Evolutionary conservation across 2,888 invertebrate genomes (phyloP).

Genomic region (Trissoscelio sp.): DNA sequence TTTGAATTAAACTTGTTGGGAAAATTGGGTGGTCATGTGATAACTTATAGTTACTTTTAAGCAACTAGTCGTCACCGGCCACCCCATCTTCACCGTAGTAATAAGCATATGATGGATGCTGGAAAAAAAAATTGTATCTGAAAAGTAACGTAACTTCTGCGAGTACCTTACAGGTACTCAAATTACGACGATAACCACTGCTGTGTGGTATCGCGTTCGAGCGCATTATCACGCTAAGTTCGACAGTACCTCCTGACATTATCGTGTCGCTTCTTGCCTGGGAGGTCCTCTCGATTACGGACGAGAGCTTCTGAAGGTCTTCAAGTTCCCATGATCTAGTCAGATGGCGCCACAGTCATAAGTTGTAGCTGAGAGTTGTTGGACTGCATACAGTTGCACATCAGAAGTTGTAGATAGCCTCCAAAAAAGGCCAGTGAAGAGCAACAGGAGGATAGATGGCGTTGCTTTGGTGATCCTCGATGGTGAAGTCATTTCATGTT

Average conservation of each 20-base stretch:
- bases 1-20: not conserved
- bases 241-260: slow-evolving; percentile 73
- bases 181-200: slow-evolving; percentile 46
- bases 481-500: no score
- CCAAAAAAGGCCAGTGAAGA: not conserved
- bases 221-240: slow-evolving; percentile 73
- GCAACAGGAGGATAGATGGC: not conserved
- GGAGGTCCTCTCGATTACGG: slow-evolving; percentile 1
- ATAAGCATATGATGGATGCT: slow-evolving; percentile 52
- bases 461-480: not conserved
- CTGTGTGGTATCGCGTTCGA: slow-evolving; percentile 65
- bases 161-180: slow-evolving; percentile 34
- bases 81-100: slow-evolving; percentile 10
- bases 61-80: not conserved
- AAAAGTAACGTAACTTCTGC: slow-evolving; percentile 34
- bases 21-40: slow-evolving; percentile 13
- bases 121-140: slow-evolving; percentile 47
- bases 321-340: not conserved
- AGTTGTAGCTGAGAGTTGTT: not conserved
- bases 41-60: not conserved
- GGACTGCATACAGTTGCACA: no score
- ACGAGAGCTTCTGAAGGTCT: no score
- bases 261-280: slow-evolving; percentile 64
- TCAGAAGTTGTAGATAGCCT: no score
- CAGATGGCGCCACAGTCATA: slow-evolving; percentile 21